These are phyloP conservation scores for Montipora capitata DNA, from an alignment of 92 coral and sea anemone genomes.

Conservation along the genomic window DNA sequence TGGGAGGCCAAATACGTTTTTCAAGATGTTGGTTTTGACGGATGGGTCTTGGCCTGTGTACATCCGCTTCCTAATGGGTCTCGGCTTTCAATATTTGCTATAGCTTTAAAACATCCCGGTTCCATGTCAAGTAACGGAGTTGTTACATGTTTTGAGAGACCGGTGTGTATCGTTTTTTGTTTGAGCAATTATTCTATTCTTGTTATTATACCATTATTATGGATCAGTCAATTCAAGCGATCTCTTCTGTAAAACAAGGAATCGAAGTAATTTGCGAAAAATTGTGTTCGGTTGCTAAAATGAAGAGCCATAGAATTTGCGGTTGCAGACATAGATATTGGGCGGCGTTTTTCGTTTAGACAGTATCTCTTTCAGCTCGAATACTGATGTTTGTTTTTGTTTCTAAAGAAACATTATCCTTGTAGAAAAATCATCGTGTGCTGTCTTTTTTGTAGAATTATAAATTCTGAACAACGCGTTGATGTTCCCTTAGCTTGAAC, in stretches of 20 bases:
- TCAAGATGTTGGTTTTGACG: neutral
- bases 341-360: neutral
- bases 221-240: no score
- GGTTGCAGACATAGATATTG: neutral
- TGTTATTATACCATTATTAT: neutral
- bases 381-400: neutral
- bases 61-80: neutral
- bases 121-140: neutral
- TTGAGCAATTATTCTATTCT: conserved; percentile 32
- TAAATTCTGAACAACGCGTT: neutral
- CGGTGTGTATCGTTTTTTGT: conserved; percentile 19
- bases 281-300: neutral
- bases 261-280: neutral
- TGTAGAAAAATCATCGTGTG: conserved; percentile 9
- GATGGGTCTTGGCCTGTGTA: neutral
- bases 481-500: neutral
- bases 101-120: neutral
- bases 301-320: neutral
- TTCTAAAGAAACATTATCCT: conserved; percentile 11
- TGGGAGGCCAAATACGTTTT: conserved; percentile 15
- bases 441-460: neutral
- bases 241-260: no score
- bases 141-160: neutral
- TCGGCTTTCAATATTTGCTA: neutral
- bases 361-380: conserved; percentile 26